Evolutionary conservation across 1,140 invertebrate genomes (phyloP).

Genomic region (Rhopalosiphum maidis): DNA sequence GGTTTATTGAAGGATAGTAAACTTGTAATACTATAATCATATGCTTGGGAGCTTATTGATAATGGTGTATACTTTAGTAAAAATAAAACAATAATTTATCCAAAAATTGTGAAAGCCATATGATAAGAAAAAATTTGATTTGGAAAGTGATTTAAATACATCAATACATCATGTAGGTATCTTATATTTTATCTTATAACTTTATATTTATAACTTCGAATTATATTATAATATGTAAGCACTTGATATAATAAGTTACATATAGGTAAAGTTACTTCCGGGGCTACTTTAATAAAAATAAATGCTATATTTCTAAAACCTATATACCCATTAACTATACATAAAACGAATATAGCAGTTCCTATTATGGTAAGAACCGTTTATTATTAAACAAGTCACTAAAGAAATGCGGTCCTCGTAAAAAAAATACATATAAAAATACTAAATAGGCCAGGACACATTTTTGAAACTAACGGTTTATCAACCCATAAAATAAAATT

Average conservation of each 20-base stretch:
- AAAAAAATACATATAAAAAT: background rate
- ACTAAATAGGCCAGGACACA: background rate
- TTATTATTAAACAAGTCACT: background rate
- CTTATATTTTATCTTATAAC: background rate
- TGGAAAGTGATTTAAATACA: background rate
- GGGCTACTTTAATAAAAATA: background rate
- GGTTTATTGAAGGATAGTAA: background rate
- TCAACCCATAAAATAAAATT: background rate
- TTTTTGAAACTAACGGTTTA: slow-evolving; percentile 13
- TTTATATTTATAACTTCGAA: background rate
- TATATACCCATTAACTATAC: background rate
- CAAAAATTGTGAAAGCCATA: background rate
- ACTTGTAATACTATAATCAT: background rate
- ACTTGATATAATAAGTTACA: background rate
- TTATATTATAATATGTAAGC: background rate
- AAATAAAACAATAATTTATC: background rate
- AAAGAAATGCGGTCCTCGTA: background rate
- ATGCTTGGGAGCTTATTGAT: background rate
- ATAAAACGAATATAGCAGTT: background rate
- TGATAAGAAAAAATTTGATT: background rate
- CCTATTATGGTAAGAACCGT: background rate
- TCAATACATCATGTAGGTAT: background rate
- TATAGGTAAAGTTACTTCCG: background rate
- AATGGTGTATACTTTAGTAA: background rate
- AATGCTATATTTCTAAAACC: background rate